phyloP scores from a whole-genome alignment of 2,797 vertebrate species.

The Lagorchestes hirsutus region DNA sequence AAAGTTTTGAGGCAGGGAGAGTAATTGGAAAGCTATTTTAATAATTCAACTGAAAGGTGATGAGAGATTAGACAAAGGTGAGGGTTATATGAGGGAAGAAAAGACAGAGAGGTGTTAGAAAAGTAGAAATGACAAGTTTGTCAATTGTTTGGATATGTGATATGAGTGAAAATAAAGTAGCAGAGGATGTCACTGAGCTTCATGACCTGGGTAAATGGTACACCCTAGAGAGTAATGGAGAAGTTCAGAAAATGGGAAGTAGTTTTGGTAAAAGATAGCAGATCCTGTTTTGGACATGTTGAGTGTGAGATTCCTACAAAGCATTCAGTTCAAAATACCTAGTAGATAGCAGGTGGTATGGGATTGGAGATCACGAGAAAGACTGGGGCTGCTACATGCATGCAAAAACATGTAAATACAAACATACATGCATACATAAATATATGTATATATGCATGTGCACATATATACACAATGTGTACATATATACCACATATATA shows the following conservation, averaged over 20 bases:
- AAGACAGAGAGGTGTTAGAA: too few species aligned
- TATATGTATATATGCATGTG: background rate
- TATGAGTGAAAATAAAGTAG: background rate
- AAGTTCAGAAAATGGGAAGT: background rate
- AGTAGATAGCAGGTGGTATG: background rate
- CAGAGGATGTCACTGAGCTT: background rate
- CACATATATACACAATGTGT: too few species aligned
- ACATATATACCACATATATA: too few species aligned
- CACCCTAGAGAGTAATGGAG: background rate
- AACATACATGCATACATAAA: background rate
- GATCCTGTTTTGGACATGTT: background rate
- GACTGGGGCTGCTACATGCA: background rate
- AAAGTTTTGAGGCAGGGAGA: background rate
- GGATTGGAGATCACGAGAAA: background rate
- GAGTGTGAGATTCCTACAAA: background rate
- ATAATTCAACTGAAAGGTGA: background rate
- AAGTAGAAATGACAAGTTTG: too few species aligned
- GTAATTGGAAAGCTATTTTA: background rate
- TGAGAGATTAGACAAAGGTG: too few species aligned
- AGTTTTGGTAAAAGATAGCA: background rate
- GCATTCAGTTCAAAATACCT: background rate
- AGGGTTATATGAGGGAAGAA: too few species aligned
- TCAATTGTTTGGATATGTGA: background rate
- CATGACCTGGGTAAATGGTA: background rate
- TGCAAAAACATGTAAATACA: too few species aligned